Evolutionary conservation across 2,797 vertebrate species (phyloP).

Genomic region (Periophthalmus magnuspinnatus): DNA sequence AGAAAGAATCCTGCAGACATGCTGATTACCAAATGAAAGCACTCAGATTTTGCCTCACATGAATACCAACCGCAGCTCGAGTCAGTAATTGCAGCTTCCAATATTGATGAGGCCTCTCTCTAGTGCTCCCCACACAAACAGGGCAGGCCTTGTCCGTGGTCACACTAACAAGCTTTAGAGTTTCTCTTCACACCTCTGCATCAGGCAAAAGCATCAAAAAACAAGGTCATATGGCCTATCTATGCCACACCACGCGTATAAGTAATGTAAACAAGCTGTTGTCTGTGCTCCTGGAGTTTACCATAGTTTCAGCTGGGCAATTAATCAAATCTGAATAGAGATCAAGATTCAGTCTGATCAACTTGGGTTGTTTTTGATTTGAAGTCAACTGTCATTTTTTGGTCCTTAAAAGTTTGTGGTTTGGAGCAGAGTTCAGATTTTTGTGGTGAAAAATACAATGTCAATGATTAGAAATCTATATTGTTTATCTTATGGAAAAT

Average conservation of each 20-base stretch:
- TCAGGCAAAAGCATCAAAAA: conserved; percentile 30
- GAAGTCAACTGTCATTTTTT: no score
- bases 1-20: conserved; percentile 52
- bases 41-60: conserved; percentile 52
- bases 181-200: conserved; percentile 27
- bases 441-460: no score
- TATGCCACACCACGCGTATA: conserved; percentile 15
- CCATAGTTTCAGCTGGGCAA: background rate
- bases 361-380: no score
- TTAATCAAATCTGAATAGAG: no score
- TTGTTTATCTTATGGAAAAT: no score
- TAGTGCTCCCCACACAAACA: conserved; percentile 15
- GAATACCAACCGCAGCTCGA: conserved; percentile 54
- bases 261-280: conserved; percentile 30
- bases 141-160: conserved; percentile 42
- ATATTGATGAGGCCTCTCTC: conserved; percentile 63
- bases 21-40: conserved; percentile 63
- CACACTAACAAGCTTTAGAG: conserved; percentile 51
- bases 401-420: no score
- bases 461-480: no score
- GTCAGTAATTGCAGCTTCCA: conserved; percentile 65
- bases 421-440: no score
- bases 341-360: no score
- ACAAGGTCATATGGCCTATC: conserved; percentile 39
- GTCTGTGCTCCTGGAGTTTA: conserved; percentile 13